These are phyloP conservation scores for Torymus tubicola DNA, from an alignment of 2,888 invertebrate genomes.

Conservation along the genomic window DNA sequence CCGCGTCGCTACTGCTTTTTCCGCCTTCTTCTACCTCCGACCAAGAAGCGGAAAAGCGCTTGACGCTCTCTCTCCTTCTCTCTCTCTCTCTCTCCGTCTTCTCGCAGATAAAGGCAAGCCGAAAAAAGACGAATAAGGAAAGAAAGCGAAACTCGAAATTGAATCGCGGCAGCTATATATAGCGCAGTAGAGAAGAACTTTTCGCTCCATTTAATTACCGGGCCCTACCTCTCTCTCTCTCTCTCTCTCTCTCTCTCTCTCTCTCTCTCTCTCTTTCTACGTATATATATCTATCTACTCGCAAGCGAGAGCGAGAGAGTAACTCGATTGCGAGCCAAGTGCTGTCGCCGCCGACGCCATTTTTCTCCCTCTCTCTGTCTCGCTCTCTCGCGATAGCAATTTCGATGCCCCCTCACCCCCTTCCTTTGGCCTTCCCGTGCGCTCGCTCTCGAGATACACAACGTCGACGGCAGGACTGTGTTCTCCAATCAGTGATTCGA, in stretches of 20 bases:
- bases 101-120: too few relatives aligned
- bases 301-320: not conserved
- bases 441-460: conserved; percentile 57
- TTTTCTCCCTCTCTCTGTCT: not conserved
- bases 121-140: too few relatives aligned
- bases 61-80: too few relatives aligned
- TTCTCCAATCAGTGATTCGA: conserved; percentile 53
- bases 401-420: conserved; percentile 57
- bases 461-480: conserved; percentile 45
- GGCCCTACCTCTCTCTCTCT: not conserved
- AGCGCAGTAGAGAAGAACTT: conserved; percentile 1
- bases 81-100: too few relatives aligned
- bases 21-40: too few relatives aligned
- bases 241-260: not conserved
- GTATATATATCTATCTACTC: too few relatives aligned
- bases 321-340: conserved; percentile 12
- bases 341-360: too few relatives aligned
- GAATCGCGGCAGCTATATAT: too few relatives aligned
- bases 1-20: too few relatives aligned
- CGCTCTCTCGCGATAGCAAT: conserved; percentile 49
- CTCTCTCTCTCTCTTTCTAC: conserved; percentile 1
- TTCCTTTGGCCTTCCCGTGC: too few relatives aligned
- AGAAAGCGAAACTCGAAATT: too few relatives aligned
- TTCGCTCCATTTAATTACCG: conserved; percentile 50
- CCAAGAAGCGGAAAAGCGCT: too few relatives aligned